phyloP scores from a whole-genome alignment of 1,140 invertebrate genomes.

The Euura saliciscinereae region DNA sequence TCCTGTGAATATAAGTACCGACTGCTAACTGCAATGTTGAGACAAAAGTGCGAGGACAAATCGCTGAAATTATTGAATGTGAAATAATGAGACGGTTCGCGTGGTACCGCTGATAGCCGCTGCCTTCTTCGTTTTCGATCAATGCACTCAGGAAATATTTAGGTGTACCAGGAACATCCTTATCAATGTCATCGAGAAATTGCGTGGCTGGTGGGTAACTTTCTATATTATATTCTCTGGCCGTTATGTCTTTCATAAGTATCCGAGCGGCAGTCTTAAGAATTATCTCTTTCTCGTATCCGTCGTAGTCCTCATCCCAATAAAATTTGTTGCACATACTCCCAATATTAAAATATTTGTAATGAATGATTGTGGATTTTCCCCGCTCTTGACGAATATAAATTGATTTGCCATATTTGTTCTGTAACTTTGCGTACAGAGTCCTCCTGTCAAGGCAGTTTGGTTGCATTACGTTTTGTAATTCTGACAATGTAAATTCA shows the following conservation, averaged over 20 bases:
- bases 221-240: too few relatives aligned
- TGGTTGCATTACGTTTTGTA: conserved; percentile 6
- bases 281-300: neutral
- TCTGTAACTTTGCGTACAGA: conserved; percentile 10
- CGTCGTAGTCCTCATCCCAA: neutral
- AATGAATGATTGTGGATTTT: conserved; percentile 14
- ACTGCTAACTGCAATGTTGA: conserved; percentile 45
- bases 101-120: conserved; percentile 33
- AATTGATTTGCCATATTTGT: conserved; percentile 20
- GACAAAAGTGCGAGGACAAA: conserved; percentile 39
- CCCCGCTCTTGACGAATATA: conserved; percentile 14
- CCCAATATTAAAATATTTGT: conserved; percentile 8
- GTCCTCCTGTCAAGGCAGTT: neutral
- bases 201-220: too few relatives aligned
- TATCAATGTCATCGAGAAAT: too few relatives aligned
- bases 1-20: conserved; percentile 43
- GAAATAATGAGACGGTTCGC: conserved; percentile 37
- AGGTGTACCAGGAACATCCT: neutral
- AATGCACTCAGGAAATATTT: neutral
- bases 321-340: neutral
- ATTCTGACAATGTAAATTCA: conserved; percentile 17
- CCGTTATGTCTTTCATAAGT: too few relatives aligned
- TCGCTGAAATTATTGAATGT: conserved; percentile 43
- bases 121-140: conserved; percentile 11
- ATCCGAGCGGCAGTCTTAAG: too few relatives aligned